Evolutionary conservation across 2,888 invertebrate genomes (phyloP).

Genomic region (Chaitophorus viminalis): DNA sequence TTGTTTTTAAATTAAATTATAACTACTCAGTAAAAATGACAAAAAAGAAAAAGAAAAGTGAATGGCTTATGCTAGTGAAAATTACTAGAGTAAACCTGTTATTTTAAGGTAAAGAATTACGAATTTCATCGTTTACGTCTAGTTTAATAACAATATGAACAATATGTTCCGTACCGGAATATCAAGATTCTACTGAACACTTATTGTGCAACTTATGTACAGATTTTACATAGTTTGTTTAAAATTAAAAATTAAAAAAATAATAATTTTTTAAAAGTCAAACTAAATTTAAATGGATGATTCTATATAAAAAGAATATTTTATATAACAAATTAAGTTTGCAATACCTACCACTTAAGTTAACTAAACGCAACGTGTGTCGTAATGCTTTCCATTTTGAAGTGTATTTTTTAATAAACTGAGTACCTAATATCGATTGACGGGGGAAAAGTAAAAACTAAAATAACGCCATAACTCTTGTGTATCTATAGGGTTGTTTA

Average conservation of each 20-base stretch:
- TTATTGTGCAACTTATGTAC: no score
- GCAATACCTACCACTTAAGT: not conserved
- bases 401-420: slow-evolving; percentile 31
- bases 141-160: no score
- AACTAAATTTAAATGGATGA: no score
- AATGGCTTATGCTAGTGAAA: not conserved
- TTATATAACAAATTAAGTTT: slow-evolving; percentile 22
- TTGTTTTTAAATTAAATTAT: not conserved
- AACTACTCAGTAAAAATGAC: not conserved
- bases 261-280: no score
- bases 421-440: slow-evolving; percentile 37
- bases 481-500: slow-evolving; percentile 22
- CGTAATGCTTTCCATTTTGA: not conserved
- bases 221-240: no score
- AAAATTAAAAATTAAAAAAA: no score
- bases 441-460: not conserved
- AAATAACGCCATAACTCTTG: not conserved
- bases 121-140: not conserved
- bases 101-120: not conserved
- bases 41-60: not conserved
- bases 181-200: no score
- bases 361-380: not conserved
- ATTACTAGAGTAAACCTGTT: not conserved
- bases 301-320: not conserved
- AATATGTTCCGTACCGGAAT: no score